Conservation (phyloP, 1,140 invertebrate genomes). For the Druon quercuslanigerum region DNA sequence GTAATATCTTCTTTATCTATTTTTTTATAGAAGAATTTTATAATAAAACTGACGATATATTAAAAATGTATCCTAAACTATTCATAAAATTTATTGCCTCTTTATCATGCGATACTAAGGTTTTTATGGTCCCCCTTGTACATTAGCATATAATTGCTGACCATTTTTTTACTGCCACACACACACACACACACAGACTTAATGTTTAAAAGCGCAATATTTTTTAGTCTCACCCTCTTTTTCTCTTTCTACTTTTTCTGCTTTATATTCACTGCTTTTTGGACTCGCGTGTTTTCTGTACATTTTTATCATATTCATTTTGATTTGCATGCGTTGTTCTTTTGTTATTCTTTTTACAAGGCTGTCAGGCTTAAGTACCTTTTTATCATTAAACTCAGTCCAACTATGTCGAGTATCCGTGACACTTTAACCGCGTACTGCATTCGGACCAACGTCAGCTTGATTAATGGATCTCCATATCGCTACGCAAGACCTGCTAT, state of each 20-base stretch:
- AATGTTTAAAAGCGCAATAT: too few relatives aligned
- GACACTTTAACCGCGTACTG: conserved; percentile 26
- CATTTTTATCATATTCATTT: background rate
- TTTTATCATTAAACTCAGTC: conserved; percentile 24
- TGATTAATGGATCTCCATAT: conserved; percentile 30
- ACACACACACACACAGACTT: too few relatives aligned
- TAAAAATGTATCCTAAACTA: too few relatives aligned
- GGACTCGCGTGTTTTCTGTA: background rate
- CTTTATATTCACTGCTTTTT: background rate
- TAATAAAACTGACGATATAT: too few relatives aligned
- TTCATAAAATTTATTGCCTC: too few relatives aligned
- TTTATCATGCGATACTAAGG: too few relatives aligned
- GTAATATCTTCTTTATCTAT: too few relatives aligned
- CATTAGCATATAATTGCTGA: too few relatives aligned
- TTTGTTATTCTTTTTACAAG: background rate
- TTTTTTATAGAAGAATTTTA: too few relatives aligned
- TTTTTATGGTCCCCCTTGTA: too few relatives aligned
- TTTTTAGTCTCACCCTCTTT: background rate
- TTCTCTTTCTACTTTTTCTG: background rate
- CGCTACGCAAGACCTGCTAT: conserved; percentile 23
- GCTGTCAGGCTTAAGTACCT: background rate
- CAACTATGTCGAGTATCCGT: background rate
- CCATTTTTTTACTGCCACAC: too few relatives aligned
- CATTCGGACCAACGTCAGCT: conserved; percentile 2
- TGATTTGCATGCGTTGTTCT: conserved; percentile 4